phyloP scores from a whole-genome alignment of 2,797 vertebrate species.

The Aplochiton taeniatus region DNA sequence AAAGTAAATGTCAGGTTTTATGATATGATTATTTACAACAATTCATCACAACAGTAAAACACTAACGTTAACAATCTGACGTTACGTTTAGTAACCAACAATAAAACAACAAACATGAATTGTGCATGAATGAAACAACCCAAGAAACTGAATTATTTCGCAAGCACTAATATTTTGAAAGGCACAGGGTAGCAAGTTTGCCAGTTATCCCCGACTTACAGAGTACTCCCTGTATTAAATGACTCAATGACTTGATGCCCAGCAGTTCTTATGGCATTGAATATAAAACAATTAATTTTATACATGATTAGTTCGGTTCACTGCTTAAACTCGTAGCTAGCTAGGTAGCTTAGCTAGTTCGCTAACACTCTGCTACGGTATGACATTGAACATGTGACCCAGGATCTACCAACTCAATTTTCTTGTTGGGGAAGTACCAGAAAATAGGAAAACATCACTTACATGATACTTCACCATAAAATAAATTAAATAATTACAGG shows the following conservation, averaged over 20 bases:
- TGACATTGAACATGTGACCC: slow-evolving; percentile 65
- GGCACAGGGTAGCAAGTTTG: neutral
- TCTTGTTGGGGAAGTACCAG: neutral
- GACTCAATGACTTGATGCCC: slow-evolving; percentile 45
- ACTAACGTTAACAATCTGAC: too few species aligned
- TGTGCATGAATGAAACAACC: too few species aligned
- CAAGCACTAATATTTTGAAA: too few species aligned
- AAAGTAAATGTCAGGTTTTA: too few species aligned
- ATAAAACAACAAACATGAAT: too few species aligned
- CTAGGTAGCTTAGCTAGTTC: neutral
- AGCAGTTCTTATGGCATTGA: slow-evolving; percentile 35
- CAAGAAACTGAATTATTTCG: too few species aligned
- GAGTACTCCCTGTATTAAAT: slow-evolving; percentile 25
- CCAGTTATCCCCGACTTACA: slow-evolving; percentile 54
- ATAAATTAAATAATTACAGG: too few species aligned
- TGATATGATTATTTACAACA: too few species aligned
- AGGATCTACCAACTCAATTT: slow-evolving; percentile 11
- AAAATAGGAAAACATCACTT: neutral
- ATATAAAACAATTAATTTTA: slow-evolving; percentile 51
- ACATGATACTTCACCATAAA: too few species aligned
- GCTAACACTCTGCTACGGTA: slow-evolving; percentile 35
- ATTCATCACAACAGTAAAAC: too few species aligned
- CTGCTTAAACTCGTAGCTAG: neutral
- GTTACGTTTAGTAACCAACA: too few species aligned
- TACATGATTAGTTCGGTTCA: slow-evolving; percentile 37